Evolutionary conservation across 2,113 vertebrate species (phyloP).

Genomic region (Uropsilus gracilis): DNA sequence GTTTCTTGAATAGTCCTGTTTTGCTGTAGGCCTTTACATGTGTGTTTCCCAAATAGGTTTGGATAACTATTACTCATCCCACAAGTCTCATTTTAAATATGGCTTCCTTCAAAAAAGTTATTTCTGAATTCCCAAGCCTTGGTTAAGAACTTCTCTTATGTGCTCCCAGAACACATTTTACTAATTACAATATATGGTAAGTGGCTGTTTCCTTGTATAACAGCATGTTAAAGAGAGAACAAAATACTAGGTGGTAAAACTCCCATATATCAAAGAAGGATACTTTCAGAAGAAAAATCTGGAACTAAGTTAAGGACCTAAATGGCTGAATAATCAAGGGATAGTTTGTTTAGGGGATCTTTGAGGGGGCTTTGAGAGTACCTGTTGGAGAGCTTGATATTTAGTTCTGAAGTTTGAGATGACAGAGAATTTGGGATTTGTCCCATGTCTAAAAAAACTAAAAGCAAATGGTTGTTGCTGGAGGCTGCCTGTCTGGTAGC

Average conservation of each 20-base stretch:
- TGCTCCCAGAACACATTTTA: conserved; percentile 39
- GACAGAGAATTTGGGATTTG: not conserved
- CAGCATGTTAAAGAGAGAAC: not conserved
- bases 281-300: not conserved
- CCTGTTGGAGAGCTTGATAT: not conserved
- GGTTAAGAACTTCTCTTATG: conserved; percentile 32
- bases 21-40: not conserved
- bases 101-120: conserved; percentile 40
- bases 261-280: not conserved
- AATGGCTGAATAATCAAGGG: not conserved
- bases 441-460: not conserved
- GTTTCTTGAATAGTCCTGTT: conserved; percentile 63
- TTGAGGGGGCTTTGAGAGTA: not conserved
- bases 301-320: not conserved
- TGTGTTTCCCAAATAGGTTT: conserved; percentile 33
- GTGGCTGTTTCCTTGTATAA: not conserved
- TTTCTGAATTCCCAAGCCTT: not conserved
- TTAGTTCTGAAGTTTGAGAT: not conserved
- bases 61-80: conserved; percentile 43
- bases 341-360: not conserved
- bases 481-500: not conserved
- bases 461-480: not conserved
- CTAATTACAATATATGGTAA: conserved; percentile 47
- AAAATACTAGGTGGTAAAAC: not conserved
- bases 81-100: conserved; percentile 62